Base-by-base conservation (phyloP, 2,113 vertebrate genomes). In the Gulo gulo region DNA sequence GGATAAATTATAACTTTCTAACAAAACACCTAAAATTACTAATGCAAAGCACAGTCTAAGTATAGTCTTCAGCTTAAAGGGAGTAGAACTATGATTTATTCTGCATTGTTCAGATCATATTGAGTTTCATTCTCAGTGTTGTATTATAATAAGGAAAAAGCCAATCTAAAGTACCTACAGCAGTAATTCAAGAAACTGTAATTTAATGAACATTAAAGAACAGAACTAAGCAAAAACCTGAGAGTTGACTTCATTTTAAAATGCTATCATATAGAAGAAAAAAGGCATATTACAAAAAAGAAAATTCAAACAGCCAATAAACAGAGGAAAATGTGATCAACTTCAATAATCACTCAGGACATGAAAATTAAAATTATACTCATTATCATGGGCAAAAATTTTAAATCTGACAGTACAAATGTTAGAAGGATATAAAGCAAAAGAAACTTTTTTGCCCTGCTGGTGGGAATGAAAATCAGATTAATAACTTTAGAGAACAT, bases 1-100 rank as follows among this genome's bases (percentile, higher is more conserved):
- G 47, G 69, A 74, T 80, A 94, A 90, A 97, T 92, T 94, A 96
- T 74, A 87, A 90, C 26, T 26, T 84, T 42, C 52, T 95, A 55
- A 15, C 34, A 94, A 92, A 94, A 9, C 23, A 45, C 23, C 36
- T 96, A 57, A 95, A 86, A 81, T 85, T 90, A 57, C 39, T 87
- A 71, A 84, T 91, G 42, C 6, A 81, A 87, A 61, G 74, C 26
- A 78, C 45, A 78, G 74, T 73, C 61, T 90, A 96, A 87, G 21
- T 74, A 88, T 55, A 79, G 21, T 26, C 50, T 79, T 91, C 29
- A 89, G 20, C 82, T 57, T 39, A 61, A 85, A 13, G 52, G 39
- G 6, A 29, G 6, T 2, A 45, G 74, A 91, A 29, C 34, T 93
- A 9, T 78, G 94, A 79, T 95, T 95, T 96, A 36, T 82, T 67